Evolutionary conservation across 2,888 invertebrate genomes (phyloP).

Genomic region (Sesia bembeciformis): DNA sequence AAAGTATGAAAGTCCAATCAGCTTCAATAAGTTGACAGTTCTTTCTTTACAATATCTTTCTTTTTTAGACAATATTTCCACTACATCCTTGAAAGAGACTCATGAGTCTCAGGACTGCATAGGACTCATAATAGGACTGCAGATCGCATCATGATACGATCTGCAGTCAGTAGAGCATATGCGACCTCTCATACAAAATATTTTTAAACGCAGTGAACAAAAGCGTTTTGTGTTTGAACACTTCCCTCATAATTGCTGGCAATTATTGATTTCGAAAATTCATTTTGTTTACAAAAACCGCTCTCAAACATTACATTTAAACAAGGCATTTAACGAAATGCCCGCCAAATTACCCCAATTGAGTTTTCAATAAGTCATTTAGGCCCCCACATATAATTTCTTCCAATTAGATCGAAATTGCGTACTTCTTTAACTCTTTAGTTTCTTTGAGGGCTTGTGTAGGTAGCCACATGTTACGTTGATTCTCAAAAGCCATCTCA

Average conservation of each 20-base stretch:
- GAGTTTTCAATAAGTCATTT: slow-evolving; percentile 23
- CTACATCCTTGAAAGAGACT: no score
- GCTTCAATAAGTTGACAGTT: no score
- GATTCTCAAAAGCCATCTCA: background rate
- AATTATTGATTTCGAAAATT: slow-evolving; percentile 1
- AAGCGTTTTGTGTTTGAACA: background rate
- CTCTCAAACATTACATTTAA: background rate
- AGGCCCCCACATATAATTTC: slow-evolving; percentile 3
- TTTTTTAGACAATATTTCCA: no score
- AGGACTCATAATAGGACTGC: no score
- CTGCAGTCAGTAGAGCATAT: no score
- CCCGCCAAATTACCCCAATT: slow-evolving; percentile 12
- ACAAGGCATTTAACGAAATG: slow-evolving; percentile 17
- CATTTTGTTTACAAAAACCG: background rate
- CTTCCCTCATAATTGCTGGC: background rate
- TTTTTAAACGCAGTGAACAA: no score
- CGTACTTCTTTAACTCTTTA: background rate
- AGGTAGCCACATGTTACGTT: background rate
- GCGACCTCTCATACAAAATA: no score
- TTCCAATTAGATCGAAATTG: background rate
- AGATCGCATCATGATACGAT: no score
- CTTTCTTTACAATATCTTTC: no score
- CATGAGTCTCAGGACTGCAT: no score
- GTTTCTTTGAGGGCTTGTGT: background rate
- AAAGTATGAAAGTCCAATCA: no score